A percentile compares a stretch with the other conserved stretches of the same genome.
Evolutionary conservation across 2,797 vertebrate genomes (phyloP).

Genomic region (Sebastes umbrosus): DNA sequence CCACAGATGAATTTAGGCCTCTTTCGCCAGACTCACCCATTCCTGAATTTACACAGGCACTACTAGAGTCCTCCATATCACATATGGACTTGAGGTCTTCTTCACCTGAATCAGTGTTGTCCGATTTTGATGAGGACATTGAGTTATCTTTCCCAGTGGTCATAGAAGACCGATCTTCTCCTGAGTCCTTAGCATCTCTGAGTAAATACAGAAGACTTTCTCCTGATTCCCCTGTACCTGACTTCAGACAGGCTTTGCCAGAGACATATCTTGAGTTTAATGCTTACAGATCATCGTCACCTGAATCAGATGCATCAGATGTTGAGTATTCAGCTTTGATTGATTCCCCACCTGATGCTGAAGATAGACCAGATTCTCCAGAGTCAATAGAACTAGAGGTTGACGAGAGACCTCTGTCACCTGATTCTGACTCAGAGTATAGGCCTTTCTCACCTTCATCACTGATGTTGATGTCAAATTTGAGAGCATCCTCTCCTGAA

Average conservation of each 20-base stretch:
- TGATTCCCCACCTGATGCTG: background rate
- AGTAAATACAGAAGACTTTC: constrained; percentile 29
- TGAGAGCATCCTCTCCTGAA: constrained; percentile 53
- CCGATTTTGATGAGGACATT: constrained; percentile 1
- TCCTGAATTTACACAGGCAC: constrained; percentile 16
- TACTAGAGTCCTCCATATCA: background rate
- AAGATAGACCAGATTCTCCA: constrained; percentile 20
- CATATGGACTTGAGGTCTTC: constrained; percentile 7
- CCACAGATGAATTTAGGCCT: constrained; percentile 4
- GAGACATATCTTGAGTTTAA: background rate
- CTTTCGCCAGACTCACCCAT: constrained; percentile 51
- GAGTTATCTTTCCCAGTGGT: background rate
- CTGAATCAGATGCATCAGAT: constrained; percentile 34
- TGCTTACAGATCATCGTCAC: constrained; percentile 26
- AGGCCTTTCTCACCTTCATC: no score
- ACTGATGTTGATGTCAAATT: constrained; percentile 10
- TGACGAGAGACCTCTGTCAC: background rate
- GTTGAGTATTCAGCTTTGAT: constrained; percentile 19
- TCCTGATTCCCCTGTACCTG: constrained; percentile 56
- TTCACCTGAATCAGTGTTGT: constrained; percentile 56
- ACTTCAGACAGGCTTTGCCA: constrained; percentile 24
- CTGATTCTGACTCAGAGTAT: no score
- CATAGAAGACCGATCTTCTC: constrained; percentile 25
- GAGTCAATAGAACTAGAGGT: constrained; percentile 31
- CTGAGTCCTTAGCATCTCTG: constrained; percentile 22